A percentile compares a stretch with the other conserved stretches of the same genome.
Conservation (phyloP, 2,113 vertebrate species). For the Candoia aspera region DNA sequence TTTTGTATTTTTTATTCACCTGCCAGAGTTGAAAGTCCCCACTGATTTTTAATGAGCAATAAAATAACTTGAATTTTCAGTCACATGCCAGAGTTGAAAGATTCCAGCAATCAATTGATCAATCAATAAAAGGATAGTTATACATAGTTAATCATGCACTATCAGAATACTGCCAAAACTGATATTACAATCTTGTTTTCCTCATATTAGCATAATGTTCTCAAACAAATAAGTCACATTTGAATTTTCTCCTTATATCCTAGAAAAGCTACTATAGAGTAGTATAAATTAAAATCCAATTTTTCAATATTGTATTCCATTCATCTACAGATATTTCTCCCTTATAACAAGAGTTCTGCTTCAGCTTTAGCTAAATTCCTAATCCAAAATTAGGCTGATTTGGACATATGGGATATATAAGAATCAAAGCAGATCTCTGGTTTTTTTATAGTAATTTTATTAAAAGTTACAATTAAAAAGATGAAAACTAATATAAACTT, state of each 20-base stretch:
- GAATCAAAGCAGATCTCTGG: neutral
- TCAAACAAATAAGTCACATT: conserved; percentile 2
- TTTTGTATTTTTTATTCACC: neutral
- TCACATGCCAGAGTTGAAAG: neutral
- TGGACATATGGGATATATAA: neutral
- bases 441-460: neutral
- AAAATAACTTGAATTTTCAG: neutral
- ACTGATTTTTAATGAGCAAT: conserved; percentile 2
- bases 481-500: neutral
- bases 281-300: neutral
- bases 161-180: conserved; percentile 3
- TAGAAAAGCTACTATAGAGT: neutral
- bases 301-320: neutral
- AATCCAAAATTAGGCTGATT: neutral
- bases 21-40: neutral
- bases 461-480: neutral
- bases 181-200: conserved; percentile 10
- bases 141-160: conserved; percentile 2
- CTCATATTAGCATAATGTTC: neutral
- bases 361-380: neutral
- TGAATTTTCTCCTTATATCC: neutral
- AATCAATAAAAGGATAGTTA: neutral
- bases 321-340: neutral
- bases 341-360: neutral
- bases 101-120: neutral